Percentiles rank a stretch among this genome's conserved stretches.
Evolutionary conservation across 1,140 invertebrate species (phyloP).

Genomic region (Philopotamus ludificatus): DNA sequence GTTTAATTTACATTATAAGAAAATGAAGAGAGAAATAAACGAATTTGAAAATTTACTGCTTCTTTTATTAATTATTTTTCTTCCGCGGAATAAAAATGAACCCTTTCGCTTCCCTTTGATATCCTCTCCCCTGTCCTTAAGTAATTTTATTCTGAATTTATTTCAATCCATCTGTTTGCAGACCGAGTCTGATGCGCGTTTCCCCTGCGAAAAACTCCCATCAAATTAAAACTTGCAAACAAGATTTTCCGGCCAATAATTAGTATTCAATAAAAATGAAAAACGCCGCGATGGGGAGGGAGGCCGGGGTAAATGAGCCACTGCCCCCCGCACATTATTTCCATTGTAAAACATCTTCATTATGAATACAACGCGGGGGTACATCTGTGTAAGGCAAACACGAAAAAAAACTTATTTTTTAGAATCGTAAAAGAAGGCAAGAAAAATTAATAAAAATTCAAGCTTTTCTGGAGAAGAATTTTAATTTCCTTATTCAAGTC

Average conservation of each 20-base stretch:
- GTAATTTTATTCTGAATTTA: conserved; percentile 34
- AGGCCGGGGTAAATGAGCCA: conserved; percentile 25
- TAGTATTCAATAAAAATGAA: conserved; percentile 41
- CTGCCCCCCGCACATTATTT: conserved; percentile 16
- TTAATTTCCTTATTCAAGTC: conserved; percentile 43
- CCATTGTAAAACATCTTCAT: conserved; percentile 35
- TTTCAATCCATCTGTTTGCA: conserved; percentile 29
- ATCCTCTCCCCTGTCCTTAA: conserved; percentile 15
- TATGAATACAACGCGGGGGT: conserved; percentile 15
- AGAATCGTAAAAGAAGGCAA: conserved; percentile 39
- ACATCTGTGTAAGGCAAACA: conserved; percentile 25
- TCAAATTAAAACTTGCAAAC: conserved; percentile 40
- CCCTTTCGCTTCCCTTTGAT: conserved; percentile 25
- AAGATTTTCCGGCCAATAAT: conserved; percentile 40
- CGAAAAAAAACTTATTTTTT: conserved; percentile 38
- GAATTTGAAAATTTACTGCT: conserved; percentile 39
- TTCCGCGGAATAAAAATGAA: not conserved
- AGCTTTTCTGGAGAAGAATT: conserved; percentile 40
- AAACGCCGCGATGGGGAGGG: conserved; percentile 8
- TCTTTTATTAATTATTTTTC: conserved; percentile 39
- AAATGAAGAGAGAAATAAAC: conserved; percentile 40
- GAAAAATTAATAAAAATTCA: conserved; percentile 40
- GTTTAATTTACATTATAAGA: conserved; percentile 40
- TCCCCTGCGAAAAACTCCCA: conserved; percentile 21
- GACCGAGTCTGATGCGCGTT: conserved; percentile 14